Evolutionary conservation across 2,113 vertebrate genomes (phyloP), one percentile per base, ranked within the genome.

Genomic region (Melanerpes formicivorus): DNA sequence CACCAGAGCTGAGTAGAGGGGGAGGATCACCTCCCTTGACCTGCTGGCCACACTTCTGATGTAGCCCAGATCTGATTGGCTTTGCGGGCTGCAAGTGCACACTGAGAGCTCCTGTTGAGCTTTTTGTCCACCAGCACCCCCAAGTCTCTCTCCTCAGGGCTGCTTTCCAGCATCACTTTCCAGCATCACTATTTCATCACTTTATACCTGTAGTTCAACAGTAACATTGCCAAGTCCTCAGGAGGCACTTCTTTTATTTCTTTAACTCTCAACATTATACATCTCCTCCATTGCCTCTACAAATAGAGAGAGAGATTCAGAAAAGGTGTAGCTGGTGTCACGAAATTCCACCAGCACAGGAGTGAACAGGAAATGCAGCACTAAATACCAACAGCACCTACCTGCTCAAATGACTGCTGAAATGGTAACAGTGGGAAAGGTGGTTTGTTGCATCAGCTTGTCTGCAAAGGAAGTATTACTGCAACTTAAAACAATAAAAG

Each of bases 401-500:
- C 72, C 90, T 90, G 80, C 88, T 84, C 65, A 88, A 80, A 95
- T 88, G 88, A 87, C 81, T 40, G 79, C 30, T 17, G 63, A 86
- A 95, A 87, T 85, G 66, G 26, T 85, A 90, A 94, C 58, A 95
- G 81, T 91, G 93, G 94, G 87, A 86, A 91, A 93, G 79, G 54
- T 69, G 90, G 87, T 95, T 93, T 82, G 91, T 82, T 78, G 87
- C 88, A 62, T 55, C 87, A 95, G 93, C 62, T 92, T 91, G 93
- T 88, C 81, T 91, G 80, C 66, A 71, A 70, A 92, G 84, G 77
- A 80, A 64, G n/a, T 77, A 89, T 88, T 87, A 77, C 81, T 89
- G 88, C 23, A 72, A 94, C 58, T 58, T 64, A 92, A 93, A 66
- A 34, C 34, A 59, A 92, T 89, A 59, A 46, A 84, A 79, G 84